Evolutionary conservation across 2,797 vertebrate genomes (phyloP).

Genomic region (Hyperoplus immaculatus): DNA sequence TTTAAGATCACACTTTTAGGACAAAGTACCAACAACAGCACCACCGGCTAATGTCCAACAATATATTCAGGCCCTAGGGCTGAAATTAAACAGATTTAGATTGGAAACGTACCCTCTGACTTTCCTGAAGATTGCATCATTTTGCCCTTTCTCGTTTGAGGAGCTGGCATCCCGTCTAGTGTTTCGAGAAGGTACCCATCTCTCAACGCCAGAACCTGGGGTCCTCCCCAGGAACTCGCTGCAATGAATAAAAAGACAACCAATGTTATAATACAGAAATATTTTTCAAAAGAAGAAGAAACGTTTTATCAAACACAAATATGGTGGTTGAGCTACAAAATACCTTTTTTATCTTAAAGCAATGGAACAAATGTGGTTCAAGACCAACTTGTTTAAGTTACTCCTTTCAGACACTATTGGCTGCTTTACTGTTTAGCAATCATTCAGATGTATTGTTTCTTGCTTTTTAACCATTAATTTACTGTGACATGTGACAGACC

Average conservation of each 20-base stretch:
- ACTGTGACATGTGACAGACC: neutral
- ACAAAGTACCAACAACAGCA: neutral
- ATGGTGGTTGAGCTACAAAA: neutral
- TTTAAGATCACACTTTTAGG: neutral
- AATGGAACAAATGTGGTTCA: neutral
- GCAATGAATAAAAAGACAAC: constrained; percentile 43
- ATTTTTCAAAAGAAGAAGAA: neutral
- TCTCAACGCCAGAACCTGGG: constrained; percentile 99
- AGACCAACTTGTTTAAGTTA: neutral
- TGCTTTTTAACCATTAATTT: neutral
- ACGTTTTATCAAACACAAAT: too few species aligned
- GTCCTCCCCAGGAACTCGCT: constrained; percentile 99
- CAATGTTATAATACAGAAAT: constrained; percentile 7
- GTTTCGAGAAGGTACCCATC: constrained; percentile 99
- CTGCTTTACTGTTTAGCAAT: neutral
- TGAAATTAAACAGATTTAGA: neutral
- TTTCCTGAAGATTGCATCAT: constrained; percentile 99
- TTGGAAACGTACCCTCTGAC: constrained; percentile 92
- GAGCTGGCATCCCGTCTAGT: constrained; percentile 99
- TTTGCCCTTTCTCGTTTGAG: constrained; percentile 96
- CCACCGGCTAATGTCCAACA: neutral
- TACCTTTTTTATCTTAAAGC: neutral
- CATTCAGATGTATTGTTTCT: neutral
- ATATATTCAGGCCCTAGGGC: neutral
- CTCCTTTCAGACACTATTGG: neutral